A percentile compares a stretch with the other conserved stretches of the same genome.
phyloP scores from a whole-genome alignment of 2,888 invertebrate genomes.

The Portevinia maculata region DNA sequence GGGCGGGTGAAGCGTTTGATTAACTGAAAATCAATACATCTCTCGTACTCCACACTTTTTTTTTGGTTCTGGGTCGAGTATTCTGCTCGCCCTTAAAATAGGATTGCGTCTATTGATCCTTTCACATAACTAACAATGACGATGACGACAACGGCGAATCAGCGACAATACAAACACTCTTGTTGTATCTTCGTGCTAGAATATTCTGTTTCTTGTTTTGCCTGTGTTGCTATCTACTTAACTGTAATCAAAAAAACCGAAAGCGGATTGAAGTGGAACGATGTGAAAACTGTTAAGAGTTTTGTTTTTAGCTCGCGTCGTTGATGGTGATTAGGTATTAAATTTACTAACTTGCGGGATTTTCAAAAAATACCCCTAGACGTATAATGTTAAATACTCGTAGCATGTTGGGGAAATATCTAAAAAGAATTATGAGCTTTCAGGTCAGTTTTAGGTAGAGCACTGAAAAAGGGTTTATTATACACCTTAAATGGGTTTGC shows the following conservation, averaged over 20 bases:
- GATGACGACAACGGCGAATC: slow-evolving; percentile 18
- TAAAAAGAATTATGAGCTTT: not conserved
- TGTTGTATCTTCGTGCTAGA: slow-evolving; percentile 54
- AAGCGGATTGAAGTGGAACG: slow-evolving; percentile 52
- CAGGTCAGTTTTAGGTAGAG: slow-evolving; percentile 21
- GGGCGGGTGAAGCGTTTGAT: slow-evolving; percentile 41
- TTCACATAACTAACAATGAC: slow-evolving; percentile 16
- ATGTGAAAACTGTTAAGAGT: slow-evolving; percentile 33
- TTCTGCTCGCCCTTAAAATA: slow-evolving; percentile 54
- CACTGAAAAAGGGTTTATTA: slow-evolving; percentile 9
- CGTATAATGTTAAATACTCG: not conserved
- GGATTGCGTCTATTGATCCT: slow-evolving; percentile 63
- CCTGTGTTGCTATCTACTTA: slow-evolving; percentile 5
- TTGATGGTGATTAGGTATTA: slow-evolving; percentile 38
- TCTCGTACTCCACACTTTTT: slow-evolving; percentile 2
- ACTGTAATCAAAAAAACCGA: slow-evolving; percentile 43
- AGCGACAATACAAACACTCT: slow-evolving; percentile 39
- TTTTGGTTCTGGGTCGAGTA: slow-evolving; percentile 27
- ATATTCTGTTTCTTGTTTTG: slow-evolving; percentile 41
- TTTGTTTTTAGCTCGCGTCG: slow-evolving; percentile 32
- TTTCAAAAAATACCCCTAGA: slow-evolving; percentile 9
- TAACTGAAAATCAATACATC: slow-evolving; percentile 68
- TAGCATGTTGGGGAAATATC: not conserved
- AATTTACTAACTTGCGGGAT: slow-evolving; percentile 42
- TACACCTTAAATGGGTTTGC: slow-evolving; percentile 12